phyloP scores from a whole-genome alignment of 2,113 vertebrate species.

The Rostratula benghalensis region DNA sequence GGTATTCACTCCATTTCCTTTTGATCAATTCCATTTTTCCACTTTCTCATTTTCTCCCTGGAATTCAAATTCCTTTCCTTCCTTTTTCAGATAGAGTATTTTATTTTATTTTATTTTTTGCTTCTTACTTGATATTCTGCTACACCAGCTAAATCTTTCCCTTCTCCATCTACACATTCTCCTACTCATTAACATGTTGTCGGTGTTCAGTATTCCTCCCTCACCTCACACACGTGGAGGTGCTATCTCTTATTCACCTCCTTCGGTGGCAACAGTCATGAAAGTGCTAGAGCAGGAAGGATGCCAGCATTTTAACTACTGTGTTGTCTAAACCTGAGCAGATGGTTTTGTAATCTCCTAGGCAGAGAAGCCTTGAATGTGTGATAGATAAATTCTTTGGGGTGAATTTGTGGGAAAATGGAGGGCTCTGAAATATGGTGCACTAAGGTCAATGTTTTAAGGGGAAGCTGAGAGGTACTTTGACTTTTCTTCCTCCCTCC shows the following conservation, averaged over 20 bases:
- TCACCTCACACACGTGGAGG: conserved; percentile 32
- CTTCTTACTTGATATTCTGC: background rate
- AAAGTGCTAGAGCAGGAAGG: conserved; percentile 15
- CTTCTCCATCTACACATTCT: conserved; percentile 33
- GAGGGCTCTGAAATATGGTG: background rate
- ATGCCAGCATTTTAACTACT: conserved; percentile 52
- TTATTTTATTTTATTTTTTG: background rate
- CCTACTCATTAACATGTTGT: conserved; percentile 44
- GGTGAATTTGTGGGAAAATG: conserved; percentile 3
- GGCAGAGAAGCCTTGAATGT: background rate
- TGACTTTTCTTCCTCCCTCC: background rate
- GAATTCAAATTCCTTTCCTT: background rate
- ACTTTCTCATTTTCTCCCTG: background rate
- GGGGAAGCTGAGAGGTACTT: background rate
- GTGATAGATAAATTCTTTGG: background rate
- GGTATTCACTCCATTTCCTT: background rate
- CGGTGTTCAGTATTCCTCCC: background rate
- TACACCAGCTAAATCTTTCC: background rate
- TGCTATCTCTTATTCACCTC: conserved; percentile 32
- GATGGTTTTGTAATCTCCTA: conserved; percentile 50
- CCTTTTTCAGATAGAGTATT: background rate
- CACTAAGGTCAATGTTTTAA: background rate
- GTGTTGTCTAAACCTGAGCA: conserved; percentile 61
- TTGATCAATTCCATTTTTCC: background rate
- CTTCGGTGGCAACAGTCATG: conserved; percentile 27